Evolutionary conservation across 2,113 vertebrate species (phyloP).

Genomic region (Microcebus griseorufus): DNA sequence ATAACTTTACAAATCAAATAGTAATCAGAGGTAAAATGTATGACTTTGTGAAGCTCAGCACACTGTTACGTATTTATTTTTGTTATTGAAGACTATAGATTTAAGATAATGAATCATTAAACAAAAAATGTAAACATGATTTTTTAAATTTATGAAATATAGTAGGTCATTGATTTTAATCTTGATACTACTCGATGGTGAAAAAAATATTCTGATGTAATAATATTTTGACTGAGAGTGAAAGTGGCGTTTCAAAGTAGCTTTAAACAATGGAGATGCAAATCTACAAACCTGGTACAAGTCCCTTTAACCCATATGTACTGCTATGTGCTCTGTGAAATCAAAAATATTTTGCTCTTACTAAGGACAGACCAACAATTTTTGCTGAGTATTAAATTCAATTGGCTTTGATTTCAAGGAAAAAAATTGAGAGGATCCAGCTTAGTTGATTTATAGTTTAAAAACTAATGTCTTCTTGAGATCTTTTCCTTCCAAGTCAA

Average conservation of each 20-base stretch:
- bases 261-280: background rate
- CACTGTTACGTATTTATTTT: background rate
- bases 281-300: background rate
- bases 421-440: background rate
- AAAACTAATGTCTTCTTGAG: background rate
- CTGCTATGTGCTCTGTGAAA: background rate
- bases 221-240: background rate
- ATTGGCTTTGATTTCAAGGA: background rate
- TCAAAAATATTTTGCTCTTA: background rate
- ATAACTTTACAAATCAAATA: background rate
- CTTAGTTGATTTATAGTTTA: background rate
- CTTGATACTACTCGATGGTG: background rate
- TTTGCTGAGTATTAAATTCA: background rate
- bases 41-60: background rate
- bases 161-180: background rate
- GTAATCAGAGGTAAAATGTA: background rate
- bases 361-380: background rate
- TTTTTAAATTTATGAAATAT: background rate
- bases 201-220: background rate
- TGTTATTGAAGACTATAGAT: background rate
- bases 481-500: background rate
- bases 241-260: background rate
- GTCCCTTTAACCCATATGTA: background rate
- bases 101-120: conserved; percentile 3
- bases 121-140: background rate